Percentiles rank a stretch among this genome's conserved stretches.
These are phyloP conservation scores for Chondrosia reniformis DNA, from an alignment of 37 sponge, comb jelly and placozoan species.

Conservation along the genomic window DNA sequence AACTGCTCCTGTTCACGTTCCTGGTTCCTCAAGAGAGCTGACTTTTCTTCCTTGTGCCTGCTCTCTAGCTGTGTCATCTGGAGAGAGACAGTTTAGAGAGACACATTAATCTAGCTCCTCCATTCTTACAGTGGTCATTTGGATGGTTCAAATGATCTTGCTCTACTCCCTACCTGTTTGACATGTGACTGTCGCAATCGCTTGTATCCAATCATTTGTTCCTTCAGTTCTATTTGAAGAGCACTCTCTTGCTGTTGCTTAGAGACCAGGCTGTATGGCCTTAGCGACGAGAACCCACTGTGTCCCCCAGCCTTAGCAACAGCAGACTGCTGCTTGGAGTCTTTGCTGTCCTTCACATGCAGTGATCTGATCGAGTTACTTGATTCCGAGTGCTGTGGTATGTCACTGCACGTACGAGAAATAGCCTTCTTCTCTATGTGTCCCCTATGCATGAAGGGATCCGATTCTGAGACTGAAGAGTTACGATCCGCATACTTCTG, in stretches of 20 bases:
- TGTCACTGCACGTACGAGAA: not conserved
- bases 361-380: not conserved
- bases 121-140: not conserved
- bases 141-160: not conserved
- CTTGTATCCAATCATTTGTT: conserved; percentile 96
- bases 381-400: not conserved
- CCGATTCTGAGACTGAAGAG: too few species aligned
- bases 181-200: conserved; percentile 93
- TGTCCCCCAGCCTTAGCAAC: conserved; percentile 16
- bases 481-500: too few species aligned
- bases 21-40: conserved; percentile 43
- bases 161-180: conserved; percentile 60
- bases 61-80: conserved; percentile 86
- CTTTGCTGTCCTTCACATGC: conserved; percentile 4
- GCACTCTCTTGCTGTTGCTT: conserved; percentile 80
- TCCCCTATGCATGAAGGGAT: too few species aligned
- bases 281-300: conserved; percentile 86
- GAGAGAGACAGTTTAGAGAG: not conserved
- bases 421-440: not conserved
- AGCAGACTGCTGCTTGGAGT: not conserved
- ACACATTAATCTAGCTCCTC: not conserved
- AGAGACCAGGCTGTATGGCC: conserved; percentile 81
- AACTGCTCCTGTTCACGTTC: conserved; percentile 90
- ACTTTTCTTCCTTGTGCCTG: conserved; percentile 67
- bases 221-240: conserved; percentile 82